Conservation (phyloP, 2,888 invertebrate species). For the Lasioglossum marginatum region DNA sequence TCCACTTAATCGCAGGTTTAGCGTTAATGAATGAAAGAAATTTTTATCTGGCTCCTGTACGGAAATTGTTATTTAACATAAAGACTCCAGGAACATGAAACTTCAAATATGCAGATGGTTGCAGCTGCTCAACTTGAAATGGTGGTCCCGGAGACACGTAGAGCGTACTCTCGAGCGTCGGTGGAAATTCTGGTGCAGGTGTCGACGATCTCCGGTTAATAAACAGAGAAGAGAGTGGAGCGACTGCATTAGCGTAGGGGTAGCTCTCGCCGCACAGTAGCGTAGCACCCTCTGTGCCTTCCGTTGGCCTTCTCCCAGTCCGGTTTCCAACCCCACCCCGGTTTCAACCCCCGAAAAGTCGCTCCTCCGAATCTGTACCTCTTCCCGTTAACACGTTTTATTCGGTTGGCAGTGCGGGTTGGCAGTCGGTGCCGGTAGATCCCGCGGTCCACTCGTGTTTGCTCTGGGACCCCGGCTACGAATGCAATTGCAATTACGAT, state of each 20-base stretch:
- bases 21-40: not conserved
- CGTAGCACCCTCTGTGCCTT: not conserved
- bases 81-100: not conserved
- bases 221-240: not conserved
- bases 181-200: not conserved
- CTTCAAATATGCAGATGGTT: not conserved
- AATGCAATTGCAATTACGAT: conserved; percentile 52
- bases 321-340: conserved; percentile 1
- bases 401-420: conserved; percentile 3
- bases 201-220: conserved; percentile 1
- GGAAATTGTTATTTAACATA: not conserved
- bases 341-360: not conserved
- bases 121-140: not conserved
- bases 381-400: conserved; percentile 23
- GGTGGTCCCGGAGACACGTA: not conserved
- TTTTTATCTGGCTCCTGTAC: not conserved
- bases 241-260: not conserved
- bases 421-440: conserved; percentile 39
- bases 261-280: not conserved
- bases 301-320: conserved; percentile 20
- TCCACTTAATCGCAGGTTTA: too few relatives aligned
- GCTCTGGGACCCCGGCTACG: conserved; percentile 60
- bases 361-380: conserved; percentile 16
- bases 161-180: not conserved
- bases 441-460: conserved; percentile 65